Base-by-base conservation (phyloP, 1,140 invertebrate genomes). In the Solen grandis region DNA sequence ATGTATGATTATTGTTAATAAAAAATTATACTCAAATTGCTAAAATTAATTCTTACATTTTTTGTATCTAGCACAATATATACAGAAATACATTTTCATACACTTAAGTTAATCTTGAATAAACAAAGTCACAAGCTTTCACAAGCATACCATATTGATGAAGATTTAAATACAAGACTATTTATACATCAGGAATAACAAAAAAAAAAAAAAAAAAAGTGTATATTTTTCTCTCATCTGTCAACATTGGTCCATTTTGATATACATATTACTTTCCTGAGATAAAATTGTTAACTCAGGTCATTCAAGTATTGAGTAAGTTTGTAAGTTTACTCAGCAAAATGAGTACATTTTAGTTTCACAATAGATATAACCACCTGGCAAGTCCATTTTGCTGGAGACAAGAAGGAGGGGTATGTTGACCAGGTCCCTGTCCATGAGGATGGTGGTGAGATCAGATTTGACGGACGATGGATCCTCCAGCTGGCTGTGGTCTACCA, bases 391-490 rank as follows among this genome's bases (percentile, higher is more conserved):
- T 33, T 76, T 76, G 27, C 73, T 65, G 8, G 54, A 19, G 2
- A 76, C 41, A 1, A 76, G 33, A 19, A 76, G 57, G 27, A 76
- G 38, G 8, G 73, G 73, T n/a, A 76, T 41, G 29, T 52, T 52
- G 8, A 65, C 38, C 14, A 76, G 22, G 41, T 76, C 73, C 33
- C 73, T 46, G 41, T 76, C 73, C 19, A n/a, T 54, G 27, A 76
- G 29, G 1, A 76, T 59, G 13, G 25, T 50, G 31, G 10, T 60
- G 14, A 76, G 73, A 33, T 76, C 73, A 13, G 22, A 13, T 0
- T 52, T 36, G 8, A 76, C 73, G 13, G 22, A 16, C 0, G 22
- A 5, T 19, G 54, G 22, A 19, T 54, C 31, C 5, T 22, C 36
- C 0, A 22, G 5, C 2, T 76, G 19, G 25, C 60, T 54, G 27